phyloP scores from a whole-genome alignment of 2,113 vertebrate genomes.

The Hemichromis elongatus region DNA sequence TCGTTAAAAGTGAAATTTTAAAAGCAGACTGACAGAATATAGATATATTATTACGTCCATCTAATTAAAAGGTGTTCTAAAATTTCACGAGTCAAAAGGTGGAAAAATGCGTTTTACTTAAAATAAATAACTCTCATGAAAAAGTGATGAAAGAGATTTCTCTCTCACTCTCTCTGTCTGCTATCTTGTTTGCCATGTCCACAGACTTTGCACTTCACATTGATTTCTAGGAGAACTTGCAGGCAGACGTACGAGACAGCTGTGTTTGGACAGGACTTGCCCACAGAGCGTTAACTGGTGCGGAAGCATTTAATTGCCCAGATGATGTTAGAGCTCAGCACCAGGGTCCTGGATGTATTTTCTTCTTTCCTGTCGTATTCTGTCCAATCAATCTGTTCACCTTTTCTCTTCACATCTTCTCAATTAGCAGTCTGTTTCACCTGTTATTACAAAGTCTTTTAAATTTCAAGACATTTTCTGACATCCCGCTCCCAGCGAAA shows the following conservation, averaged over 20 bases:
- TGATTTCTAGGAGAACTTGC: conserved; percentile 1
- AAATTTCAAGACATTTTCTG: neutral
- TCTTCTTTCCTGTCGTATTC: neutral
- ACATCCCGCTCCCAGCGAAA: neutral
- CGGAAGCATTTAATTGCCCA: conserved; percentile 57
- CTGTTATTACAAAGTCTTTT: neutral
- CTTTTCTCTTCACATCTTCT: neutral
- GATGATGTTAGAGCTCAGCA: conserved; percentile 13
- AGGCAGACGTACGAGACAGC: neutral
- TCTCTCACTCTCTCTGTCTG: neutral
- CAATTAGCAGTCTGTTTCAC: neutral
- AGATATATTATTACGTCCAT: neutral
- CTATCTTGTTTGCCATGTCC: neutral
- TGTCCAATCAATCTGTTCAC: conserved; percentile 4
- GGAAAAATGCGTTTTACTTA: neutral
- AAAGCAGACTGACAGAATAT: neutral
- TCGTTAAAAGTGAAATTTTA: no score
- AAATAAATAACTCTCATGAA: neutral
- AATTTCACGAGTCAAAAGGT: neutral
- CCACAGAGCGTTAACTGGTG: conserved; percentile 39
- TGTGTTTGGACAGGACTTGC: conserved; percentile 29
- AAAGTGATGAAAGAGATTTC: neutral
- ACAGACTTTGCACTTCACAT: neutral
- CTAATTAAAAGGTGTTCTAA: neutral
- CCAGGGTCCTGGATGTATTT: neutral